Percentiles rank a stretch among this genome's conserved stretches.
phyloP scores from a whole-genome alignment of 2,113 vertebrate genomes.

The Chauna torquata region DNA sequence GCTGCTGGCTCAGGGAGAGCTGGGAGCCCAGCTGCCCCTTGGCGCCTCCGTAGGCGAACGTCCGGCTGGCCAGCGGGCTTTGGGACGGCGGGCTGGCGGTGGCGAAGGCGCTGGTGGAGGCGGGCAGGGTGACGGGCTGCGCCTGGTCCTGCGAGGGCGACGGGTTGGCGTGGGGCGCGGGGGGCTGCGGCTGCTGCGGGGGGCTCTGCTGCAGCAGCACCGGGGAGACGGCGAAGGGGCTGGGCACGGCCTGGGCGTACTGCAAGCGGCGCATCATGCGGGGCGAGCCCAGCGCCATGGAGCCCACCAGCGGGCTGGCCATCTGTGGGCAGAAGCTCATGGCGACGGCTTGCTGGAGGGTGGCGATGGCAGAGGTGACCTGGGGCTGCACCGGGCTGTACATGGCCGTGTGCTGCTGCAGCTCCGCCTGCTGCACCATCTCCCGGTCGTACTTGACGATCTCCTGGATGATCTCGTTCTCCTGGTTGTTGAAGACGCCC shows the following conservation, averaged over 20 bases:
- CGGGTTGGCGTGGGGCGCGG: constrained; percentile 73
- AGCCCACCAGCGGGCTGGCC: constrained; percentile 84
- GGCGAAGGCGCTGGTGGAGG: constrained; percentile 73
- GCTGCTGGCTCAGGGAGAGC: constrained; percentile 86
- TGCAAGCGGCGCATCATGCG: constrained; percentile 87
- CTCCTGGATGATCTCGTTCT: constrained; percentile 98
- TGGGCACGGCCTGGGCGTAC: constrained; percentile 83
- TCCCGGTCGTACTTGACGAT: constrained; percentile 98
- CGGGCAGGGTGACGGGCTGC: neutral
- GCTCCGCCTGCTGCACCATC: constrained; percentile 93
- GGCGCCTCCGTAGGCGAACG: constrained; percentile 79
- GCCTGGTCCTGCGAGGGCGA: constrained; percentile 64
- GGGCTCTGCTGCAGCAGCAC: constrained; percentile 78
- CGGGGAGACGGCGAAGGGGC: constrained; percentile 82
- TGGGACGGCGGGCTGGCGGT: constrained; percentile 82
- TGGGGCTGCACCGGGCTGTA: constrained; percentile 77
- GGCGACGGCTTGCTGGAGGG: constrained; percentile 93
- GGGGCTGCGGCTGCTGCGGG: constrained; percentile 73
- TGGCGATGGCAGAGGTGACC: constrained; percentile 90
- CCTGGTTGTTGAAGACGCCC: constrained; percentile 96
- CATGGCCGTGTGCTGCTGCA: constrained; percentile 83
- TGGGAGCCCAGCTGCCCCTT: constrained; percentile 83
- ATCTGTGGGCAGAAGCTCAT: constrained; percentile 95
- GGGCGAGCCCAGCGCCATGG: constrained; percentile 85
- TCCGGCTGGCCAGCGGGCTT: constrained; percentile 83